A percentile compares a stretch with the other conserved stretches of the same genome.
Conservation (phyloP, 2,797 vertebrate genomes). For the Parotocinclus haroldoi region DNA sequence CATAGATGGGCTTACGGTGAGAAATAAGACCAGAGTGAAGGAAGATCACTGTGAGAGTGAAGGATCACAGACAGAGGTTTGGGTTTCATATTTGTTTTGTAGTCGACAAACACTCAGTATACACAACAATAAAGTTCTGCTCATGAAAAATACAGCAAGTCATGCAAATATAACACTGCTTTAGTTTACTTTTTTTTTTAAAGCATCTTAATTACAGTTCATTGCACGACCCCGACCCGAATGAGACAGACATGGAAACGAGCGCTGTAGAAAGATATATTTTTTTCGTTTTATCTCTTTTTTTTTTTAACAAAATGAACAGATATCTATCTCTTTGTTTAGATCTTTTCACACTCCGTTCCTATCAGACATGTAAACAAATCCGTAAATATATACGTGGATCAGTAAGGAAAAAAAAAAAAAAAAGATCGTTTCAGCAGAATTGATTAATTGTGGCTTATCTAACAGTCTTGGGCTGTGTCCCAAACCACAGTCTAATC, state of each 20-base stretch:
- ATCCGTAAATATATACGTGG: neutral
- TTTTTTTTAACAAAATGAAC: slow-evolving; percentile 77
- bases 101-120: slow-evolving; percentile 63
- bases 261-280: slow-evolving; percentile 72
- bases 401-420: slow-evolving; percentile 15
- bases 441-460: neutral
- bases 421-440: slow-evolving; percentile 31
- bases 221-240: slow-evolving; percentile 71
- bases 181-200: slow-evolving; percentile 60
- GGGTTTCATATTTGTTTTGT: slow-evolving; percentile 59
- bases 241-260: slow-evolving; percentile 69
- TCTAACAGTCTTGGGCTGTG: slow-evolving; percentile 4
- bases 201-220: slow-evolving; percentile 69
- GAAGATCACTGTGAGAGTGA: slow-evolving; percentile 34
- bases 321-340: slow-evolving; percentile 58
- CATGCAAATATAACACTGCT: slow-evolving; percentile 85
- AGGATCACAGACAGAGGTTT: slow-evolving; percentile 58
- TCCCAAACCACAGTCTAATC: slow-evolving; percentile 5
- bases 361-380: slow-evolving; percentile 62
- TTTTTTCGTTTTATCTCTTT: neutral
- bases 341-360: slow-evolving; percentile 41
- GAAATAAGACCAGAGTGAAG: neutral
- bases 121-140: slow-evolving; percentile 69
- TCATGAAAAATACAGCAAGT: slow-evolving; percentile 76
- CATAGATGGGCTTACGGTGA: neutral